Evolutionary conservation across 2,113 vertebrate genomes (phyloP), one percentile per base, ranked within the genome.

Genomic region (Entelurus aequoreus): DNA sequence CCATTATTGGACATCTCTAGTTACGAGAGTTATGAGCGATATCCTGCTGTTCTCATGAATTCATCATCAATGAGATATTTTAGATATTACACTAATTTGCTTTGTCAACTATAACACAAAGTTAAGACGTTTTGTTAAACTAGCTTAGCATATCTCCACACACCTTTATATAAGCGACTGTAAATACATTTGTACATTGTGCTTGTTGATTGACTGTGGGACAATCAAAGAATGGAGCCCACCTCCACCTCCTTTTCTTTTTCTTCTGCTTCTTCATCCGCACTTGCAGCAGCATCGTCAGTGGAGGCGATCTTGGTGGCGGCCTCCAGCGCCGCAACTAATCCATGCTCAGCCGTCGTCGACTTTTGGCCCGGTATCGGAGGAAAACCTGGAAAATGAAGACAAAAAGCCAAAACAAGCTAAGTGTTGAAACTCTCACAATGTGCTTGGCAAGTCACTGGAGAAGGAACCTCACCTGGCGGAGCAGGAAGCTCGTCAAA

Each of bases 401-500:
- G 4, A 55, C 16, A 2, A 56, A n/a, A 62, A 47, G 6, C 1
- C 37, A 19, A 60, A 40, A 21, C 35, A 49, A 46, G 11, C 12
- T 12, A 46, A 46, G 4, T 46, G 10, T 46, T 3, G n/a, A 35
- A 21, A 21, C 6, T 16, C n/a, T 38, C 15, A 35, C 13, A 35
- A 54, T 21, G 35, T 40, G n/a, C 9, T 15, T 9, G 14, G 16
- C 38, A 15, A 6, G 13, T 10, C 44, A 54, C 7, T 36, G 12
- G 53, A 54, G 8, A 10, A 6, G 79, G 91, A 12, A 8, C 75
- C 90, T 88, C 80, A 96, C 96, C 95, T 57, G 94, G 96, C 12
- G 96, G 96, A 70, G 93, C 89, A 8, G 96, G 96, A 16, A 99
- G 86, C 77, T 97, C 95, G 0, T 93, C 90, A 75, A 94, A 95